These are phyloP conservation scores for Cyclargus thomasi DNA, from an alignment of 1,140 invertebrate species.

Conservation along the genomic window DNA sequence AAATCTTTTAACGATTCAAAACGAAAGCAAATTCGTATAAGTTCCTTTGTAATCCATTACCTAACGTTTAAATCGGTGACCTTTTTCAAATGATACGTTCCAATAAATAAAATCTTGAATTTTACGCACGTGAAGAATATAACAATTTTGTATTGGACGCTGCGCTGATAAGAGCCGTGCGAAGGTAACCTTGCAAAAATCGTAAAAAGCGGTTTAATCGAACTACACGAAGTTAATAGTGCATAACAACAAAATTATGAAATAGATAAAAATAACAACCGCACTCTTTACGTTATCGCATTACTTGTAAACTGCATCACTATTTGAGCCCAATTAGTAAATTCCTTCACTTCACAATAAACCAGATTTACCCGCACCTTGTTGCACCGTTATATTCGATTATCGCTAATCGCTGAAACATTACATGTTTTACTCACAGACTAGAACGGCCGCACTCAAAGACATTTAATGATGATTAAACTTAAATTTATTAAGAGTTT, in stretches of 20 bases:
- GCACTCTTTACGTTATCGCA: neutral
- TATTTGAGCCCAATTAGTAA: neutral
- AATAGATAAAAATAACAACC: conserved; percentile 1
- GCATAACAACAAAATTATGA: neutral
- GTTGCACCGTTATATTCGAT: too few species aligned
- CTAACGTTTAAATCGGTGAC: too few species aligned
- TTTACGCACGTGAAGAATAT: neutral
- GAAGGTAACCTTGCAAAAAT: neutral
- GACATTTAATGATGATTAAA: too few species aligned
- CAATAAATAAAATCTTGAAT: neutral
- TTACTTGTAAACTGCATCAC: neutral
- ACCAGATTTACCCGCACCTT: too few species aligned
- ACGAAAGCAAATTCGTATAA: too few species aligned
- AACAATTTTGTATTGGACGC: neutral
- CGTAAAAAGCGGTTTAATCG: neutral
- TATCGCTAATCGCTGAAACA: too few species aligned
- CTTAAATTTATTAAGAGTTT: too few species aligned
- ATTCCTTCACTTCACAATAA: neutral
- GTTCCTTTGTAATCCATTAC: too few species aligned
- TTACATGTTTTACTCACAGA: too few species aligned
- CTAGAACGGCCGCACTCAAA: too few species aligned
- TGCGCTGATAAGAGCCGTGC: neutral
- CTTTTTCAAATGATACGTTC: neutral
- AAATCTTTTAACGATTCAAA: too few species aligned
- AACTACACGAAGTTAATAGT: neutral